Evolutionary conservation across 30 jellyfish, hydroid and myxozoan species (phyloP), one percentile per base, ranked within the genome.

Genomic region (Turritopsis dohrnii): DNA sequence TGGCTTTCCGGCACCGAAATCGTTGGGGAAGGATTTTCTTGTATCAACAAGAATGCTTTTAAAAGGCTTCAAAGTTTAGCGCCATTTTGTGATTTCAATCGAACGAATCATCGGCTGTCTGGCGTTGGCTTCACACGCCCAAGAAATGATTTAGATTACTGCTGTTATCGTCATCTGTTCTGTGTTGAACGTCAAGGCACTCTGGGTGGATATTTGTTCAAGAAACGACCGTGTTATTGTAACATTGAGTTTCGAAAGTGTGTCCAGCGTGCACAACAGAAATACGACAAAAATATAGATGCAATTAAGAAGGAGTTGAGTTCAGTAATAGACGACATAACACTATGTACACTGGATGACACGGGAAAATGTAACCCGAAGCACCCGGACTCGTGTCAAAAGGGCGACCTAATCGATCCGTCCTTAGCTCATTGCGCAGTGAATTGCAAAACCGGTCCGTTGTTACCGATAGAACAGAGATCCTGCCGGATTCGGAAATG

Each of bases 181-280:
- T 87, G 95, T 54, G 86, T 80, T 21, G 66, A 79, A 41, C 31
- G 54, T 52, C 29, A 65, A 22, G 84, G 74, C 16, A 8, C 29
- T 18, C 18, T 65, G 3, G 89, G 84, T 29, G 94, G 92, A 27
- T 85, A 29, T 71, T 25, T 87, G 52, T 87, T 81, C 66, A 72
- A 89, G 53, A 54, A 24, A 18, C 66, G 95, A 83, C 95, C 95
- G 27, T 87, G 95, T 53, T 74, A 87, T 31, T 87, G 95, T 82
- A 72, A 54, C 66, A 22, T 76, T 23, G 83, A 79, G 23, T 87
- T 87, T 74, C 53, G 88, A 27, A 87, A 87, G 65, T 87, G 95
- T 72, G 74, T 81, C 4, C 60, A 41, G 13, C 60, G 60, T 41
- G 60, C 13, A 13, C 5, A 41, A 41, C 20, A 17, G 71, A 28